A percentile compares a stretch with the other conserved stretches of the same genome.
Conservation (phyloP, 2,113 vertebrate species). For the Formicarius rufipectus region DNA sequence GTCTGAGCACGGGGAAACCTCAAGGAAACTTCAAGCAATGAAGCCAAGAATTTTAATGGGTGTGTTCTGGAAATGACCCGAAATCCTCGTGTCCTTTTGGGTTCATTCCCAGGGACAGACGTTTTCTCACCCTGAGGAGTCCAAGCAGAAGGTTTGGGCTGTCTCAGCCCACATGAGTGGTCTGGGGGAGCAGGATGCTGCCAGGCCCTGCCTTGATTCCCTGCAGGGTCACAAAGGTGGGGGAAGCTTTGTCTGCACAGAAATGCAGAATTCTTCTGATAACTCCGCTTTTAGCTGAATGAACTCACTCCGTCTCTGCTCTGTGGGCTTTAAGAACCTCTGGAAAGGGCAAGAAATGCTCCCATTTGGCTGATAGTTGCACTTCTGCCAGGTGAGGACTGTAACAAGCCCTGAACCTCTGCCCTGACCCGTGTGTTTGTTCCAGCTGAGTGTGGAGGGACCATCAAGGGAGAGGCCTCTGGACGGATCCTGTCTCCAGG, state of each 20-base stretch:
- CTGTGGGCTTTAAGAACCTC: background rate
- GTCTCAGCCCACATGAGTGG: background rate
- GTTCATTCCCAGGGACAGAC: background rate
- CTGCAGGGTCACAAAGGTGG: background rate
- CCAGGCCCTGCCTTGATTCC: background rate
- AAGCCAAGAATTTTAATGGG: background rate
- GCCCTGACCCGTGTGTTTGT: background rate
- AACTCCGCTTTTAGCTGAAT: background rate
- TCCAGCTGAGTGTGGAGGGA: slow-evolving; percentile 93
- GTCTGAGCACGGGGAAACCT: background rate
- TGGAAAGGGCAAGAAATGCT: background rate
- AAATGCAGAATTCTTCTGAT: background rate
- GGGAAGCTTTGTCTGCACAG: background rate
- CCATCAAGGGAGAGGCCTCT: slow-evolving; percentile 80
- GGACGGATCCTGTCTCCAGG: slow-evolving; percentile 93
- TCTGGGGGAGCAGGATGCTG: background rate
- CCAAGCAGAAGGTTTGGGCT: background rate
- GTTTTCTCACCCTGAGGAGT: background rate
- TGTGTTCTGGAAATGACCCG: background rate
- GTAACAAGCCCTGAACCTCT: background rate
- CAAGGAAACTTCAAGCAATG: background rate
- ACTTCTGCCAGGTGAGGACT: background rate
- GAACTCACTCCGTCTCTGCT: background rate
- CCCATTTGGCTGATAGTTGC: background rate
- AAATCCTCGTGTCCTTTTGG: background rate